Percentiles rank a stretch among this genome's conserved stretches.
Evolutionary conservation across 2,797 vertebrate genomes (phyloP).

Genomic region (Melanitta fusca): DNA sequence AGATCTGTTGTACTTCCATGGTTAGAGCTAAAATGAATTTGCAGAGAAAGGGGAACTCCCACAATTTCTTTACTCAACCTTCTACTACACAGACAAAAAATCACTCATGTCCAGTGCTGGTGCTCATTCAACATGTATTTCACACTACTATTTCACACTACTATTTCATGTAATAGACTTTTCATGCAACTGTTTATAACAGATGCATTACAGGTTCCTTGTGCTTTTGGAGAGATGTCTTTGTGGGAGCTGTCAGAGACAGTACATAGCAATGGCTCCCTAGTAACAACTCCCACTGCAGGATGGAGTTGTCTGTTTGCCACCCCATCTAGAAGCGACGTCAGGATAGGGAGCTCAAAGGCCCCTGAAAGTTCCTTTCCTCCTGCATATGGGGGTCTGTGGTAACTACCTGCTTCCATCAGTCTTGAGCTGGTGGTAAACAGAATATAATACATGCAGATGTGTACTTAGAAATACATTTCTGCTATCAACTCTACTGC

Average conservation of each 20-base stretch:
- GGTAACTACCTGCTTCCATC: background rate
- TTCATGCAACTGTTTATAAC: background rate
- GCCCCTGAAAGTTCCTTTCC: background rate
- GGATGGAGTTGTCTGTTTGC: background rate
- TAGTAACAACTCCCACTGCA: background rate
- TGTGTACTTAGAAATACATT: background rate
- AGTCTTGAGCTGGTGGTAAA: background rate
- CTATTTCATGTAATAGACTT: background rate
- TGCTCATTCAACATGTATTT: background rate
- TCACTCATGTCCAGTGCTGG: accelerated
- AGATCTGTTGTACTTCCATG: background rate
- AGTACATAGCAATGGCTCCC: background rate
- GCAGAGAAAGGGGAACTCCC: background rate
- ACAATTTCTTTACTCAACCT: background rate
- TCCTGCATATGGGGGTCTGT: background rate
- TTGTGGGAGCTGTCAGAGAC: background rate
- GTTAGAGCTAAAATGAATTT: background rate
- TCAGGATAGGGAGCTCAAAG: accelerated
- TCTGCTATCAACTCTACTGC: background rate
- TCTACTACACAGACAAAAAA: background rate
- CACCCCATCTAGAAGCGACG: accelerated
- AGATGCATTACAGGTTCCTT: background rate
- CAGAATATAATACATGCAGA: background rate
- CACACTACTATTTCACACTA: background rate
- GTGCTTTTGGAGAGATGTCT: accelerated